Base-by-base conservation (phyloP, 2,797 vertebrate species). In the Bufotes viridis region DNA sequence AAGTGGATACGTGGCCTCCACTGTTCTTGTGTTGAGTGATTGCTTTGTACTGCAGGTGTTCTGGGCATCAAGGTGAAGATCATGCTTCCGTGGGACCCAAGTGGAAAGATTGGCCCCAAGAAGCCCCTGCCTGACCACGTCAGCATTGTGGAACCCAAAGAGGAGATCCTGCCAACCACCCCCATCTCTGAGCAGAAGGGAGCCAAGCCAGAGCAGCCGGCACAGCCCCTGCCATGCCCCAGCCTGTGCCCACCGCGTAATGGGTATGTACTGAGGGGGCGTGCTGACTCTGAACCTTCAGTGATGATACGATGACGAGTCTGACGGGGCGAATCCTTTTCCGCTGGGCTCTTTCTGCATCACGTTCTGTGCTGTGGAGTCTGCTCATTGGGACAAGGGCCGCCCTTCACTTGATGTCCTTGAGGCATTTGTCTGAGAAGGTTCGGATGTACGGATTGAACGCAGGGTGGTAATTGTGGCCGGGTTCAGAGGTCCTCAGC, bases 41-140 rank as follows among this genome's bases (percentile, higher is more conserved):
- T 58, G 7, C 2, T 74, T 55, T 84, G 12, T 75, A 7, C 51
- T 42, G 69, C 91, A 99, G 97, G 98, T 93, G 97, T 98, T 53
- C 93, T 99, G 91, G 98, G 98, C 76, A 99, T 99, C 93, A 99
- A 99, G 94, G 98, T 99, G 82, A 99, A 99, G 95, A 99, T 99
- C 93, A 99, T 99, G 98, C 94, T 99, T 88, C 98, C 98, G 24
- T 99, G 98, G 98, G 98, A 99, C 90, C 97, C 98, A 79, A 99
- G 96, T 79, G 98, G 98, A 80, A 99, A 99, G 94, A 99, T 99
- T 1, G 98, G 97, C 81, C 98, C 98, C 92, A 99, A 99, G 96
- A 99, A 99, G 94, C 98, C 98, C 88, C 95, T 99, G 80, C 98
- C 98, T 26, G 98, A 99, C 92, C 98, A 99, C 0, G 98, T 99